A percentile compares a stretch with the other conserved stretches of the same genome.
phyloP scores from a whole-genome alignment of 1,140 invertebrate genomes.

The Zeugodacus cucurbitae region DNA sequence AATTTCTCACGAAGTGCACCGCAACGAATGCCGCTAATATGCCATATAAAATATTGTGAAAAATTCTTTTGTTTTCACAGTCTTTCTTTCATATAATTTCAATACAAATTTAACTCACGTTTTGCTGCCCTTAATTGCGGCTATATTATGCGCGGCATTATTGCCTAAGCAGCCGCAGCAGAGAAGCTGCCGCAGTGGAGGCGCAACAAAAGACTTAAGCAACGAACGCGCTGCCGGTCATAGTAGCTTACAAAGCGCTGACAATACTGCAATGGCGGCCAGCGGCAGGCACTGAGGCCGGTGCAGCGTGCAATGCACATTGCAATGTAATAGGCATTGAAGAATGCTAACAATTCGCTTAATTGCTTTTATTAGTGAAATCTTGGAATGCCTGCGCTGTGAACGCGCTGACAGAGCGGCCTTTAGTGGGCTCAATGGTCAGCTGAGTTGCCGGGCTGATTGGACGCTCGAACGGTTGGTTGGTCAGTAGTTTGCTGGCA shows the following conservation, averaged over 20 bases:
- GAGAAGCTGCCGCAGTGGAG: not conserved
- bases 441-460: not conserved
- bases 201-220: constrained; percentile 58
- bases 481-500: not conserved
- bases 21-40: not conserved
- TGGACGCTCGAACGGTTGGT: not conserved
- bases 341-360: constrained; percentile 44
- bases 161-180: not conserved
- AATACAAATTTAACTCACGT: constrained; percentile 13
- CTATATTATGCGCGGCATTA: constrained; percentile 6
- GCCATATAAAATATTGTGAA: not conserved
- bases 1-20: constrained; percentile 16
- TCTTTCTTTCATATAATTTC: not conserved
- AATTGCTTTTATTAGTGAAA: constrained; percentile 45
- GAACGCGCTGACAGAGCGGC: not conserved
- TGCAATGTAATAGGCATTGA: constrained; percentile 28
- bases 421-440: constrained; percentile 6
- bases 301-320: not conserved
- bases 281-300: not conserved
- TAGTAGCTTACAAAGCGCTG: not conserved
- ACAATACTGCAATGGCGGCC: not conserved
- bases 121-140: constrained; percentile 36
- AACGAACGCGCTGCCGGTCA: constrained; percentile 51
- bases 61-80: constrained; percentile 14
- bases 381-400: constrained; percentile 30